These are phyloP conservation scores for Ophion obscuratus DNA, from an alignment of 2,888 invertebrate species.

Conservation along the genomic window DNA sequence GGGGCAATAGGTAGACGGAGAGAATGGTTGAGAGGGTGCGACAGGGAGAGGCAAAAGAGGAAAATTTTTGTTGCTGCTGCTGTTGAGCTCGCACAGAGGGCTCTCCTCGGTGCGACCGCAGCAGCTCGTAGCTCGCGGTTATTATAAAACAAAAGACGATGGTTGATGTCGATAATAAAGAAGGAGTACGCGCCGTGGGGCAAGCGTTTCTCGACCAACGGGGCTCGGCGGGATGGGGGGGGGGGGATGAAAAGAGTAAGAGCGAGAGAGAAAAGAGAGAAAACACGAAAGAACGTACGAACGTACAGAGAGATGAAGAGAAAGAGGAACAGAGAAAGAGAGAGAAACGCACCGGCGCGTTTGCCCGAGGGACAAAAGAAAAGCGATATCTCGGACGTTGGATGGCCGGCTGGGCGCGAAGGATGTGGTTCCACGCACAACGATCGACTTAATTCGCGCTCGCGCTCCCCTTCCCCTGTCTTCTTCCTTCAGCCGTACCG, in stretches of 20 bases:
- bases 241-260: slow-evolving; percentile 35
- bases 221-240: background rate
- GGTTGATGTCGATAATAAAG: slow-evolving; percentile 82
- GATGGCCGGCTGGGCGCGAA: slow-evolving; percentile 77
- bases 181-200: slow-evolving; percentile 77
- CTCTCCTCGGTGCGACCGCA: slow-evolving; percentile 62
- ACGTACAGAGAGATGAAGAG: slow-evolving; percentile 27
- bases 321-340: slow-evolving; percentile 63
- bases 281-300: slow-evolving; percentile 30
- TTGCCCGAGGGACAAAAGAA: slow-evolving; percentile 72
- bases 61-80: slow-evolving; percentile 56
- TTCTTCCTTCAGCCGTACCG: slow-evolving; percentile 68
- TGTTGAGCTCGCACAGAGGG: background rate
- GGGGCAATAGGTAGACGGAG: slow-evolving; percentile 44
- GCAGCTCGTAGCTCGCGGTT: slow-evolving; percentile 75
- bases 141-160: slow-evolving; percentile 83
- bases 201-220: slow-evolving; percentile 62
- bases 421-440: slow-evolving; percentile 83
- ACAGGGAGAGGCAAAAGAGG: slow-evolving; percentile 66
- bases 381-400: slow-evolving; percentile 73
- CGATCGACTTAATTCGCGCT: slow-evolving; percentile 83
- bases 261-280: slow-evolving; percentile 35
- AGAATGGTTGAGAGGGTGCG: slow-evolving; percentile 59
- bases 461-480: slow-evolving; percentile 79
- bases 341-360: slow-evolving; percentile 71